phyloP scores from a whole-genome alignment of 1,140 invertebrate genomes.

The Ditylenchus dipsaci region DNA sequence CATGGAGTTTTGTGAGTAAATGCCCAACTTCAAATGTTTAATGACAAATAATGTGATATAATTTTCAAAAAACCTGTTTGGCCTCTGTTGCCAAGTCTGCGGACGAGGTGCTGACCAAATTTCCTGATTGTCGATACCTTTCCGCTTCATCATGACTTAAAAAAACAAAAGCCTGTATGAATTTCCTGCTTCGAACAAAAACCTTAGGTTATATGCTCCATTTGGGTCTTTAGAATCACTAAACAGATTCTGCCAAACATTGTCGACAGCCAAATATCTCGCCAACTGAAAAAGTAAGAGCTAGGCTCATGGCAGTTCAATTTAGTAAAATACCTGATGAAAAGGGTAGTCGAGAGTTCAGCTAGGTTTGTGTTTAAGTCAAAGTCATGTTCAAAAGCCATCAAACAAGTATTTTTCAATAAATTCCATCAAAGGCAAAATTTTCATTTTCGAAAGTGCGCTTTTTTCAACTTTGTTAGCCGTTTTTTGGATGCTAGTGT shows the following conservation, averaged over 20 bases:
- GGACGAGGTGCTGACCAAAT: neutral
- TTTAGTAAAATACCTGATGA: neutral
- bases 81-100: conserved; percentile 52
- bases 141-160: conserved; percentile 47
- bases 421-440: no score
- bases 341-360: conserved; percentile 41
- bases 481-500: no score
- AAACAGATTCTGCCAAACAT: conserved; percentile 46
- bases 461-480: no score
- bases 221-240: conserved; percentile 25
- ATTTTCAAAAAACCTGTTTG: conserved; percentile 38
- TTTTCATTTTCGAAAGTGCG: no score
- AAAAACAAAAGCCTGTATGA: conserved; percentile 12
- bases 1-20: conserved; percentile 26
- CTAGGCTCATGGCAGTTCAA: no score
- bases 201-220: conserved; percentile 46
- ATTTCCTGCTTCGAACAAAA: conserved; percentile 6
- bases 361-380: conserved; percentile 48
- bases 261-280: conserved; percentile 27
- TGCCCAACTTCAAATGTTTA: conserved; percentile 10
- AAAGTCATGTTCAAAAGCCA: conserved; percentile 19
- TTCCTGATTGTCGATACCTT: conserved; percentile 10
- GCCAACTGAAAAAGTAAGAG: conserved; percentile 23
- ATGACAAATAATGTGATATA: conserved; percentile 20
- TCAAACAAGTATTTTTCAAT: no score